phyloP scores from a whole-genome alignment of 2,888 invertebrate species.

The Spicauda simplicius region DNA sequence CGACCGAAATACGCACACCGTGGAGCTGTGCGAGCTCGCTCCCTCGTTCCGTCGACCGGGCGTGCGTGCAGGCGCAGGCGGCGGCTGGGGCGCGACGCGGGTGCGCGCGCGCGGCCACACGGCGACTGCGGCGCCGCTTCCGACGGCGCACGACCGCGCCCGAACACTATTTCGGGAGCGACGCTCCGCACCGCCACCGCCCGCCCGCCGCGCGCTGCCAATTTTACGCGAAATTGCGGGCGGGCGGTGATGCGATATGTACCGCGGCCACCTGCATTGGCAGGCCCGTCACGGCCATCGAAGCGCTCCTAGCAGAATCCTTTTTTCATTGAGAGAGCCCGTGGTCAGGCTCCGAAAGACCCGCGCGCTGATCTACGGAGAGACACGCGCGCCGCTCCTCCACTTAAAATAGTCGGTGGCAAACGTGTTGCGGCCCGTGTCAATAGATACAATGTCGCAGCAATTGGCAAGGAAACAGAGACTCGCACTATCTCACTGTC shows the following conservation, averaged over 20 bases:
- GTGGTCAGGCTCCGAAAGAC: constrained; percentile 44
- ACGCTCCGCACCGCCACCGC: constrained; percentile 78
- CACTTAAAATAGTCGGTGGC: constrained; percentile 72
- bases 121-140: constrained; percentile 81
- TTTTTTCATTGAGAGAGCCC: constrained; percentile 56
- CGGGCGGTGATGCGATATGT: constrained; percentile 85
- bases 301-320: constrained; percentile 54
- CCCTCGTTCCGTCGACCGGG: constrained; percentile 66
- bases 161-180: constrained; percentile 85
- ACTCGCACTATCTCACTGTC: constrained; percentile 84
- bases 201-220: constrained; percentile 82
- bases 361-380: constrained; percentile 47
- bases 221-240: constrained; percentile 85
- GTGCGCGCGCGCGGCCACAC: constrained; percentile 83
- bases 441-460: constrained; percentile 83
- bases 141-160: constrained; percentile 79
- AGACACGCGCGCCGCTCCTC: constrained; percentile 62
- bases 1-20: constrained; percentile 82
- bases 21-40: constrained; percentile 62
- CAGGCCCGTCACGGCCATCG: constrained; percentile 54
- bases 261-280: constrained; percentile 70
- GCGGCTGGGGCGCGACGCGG: constrained; percentile 78
- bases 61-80: constrained; percentile 61
- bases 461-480: constrained; percentile 82
- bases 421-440: constrained; percentile 72